Percentiles rank a stretch among this genome's conserved stretches.
phyloP scores from a whole-genome alignment of 2,113 vertebrate genomes.

The Spea bombifrons region DNA sequence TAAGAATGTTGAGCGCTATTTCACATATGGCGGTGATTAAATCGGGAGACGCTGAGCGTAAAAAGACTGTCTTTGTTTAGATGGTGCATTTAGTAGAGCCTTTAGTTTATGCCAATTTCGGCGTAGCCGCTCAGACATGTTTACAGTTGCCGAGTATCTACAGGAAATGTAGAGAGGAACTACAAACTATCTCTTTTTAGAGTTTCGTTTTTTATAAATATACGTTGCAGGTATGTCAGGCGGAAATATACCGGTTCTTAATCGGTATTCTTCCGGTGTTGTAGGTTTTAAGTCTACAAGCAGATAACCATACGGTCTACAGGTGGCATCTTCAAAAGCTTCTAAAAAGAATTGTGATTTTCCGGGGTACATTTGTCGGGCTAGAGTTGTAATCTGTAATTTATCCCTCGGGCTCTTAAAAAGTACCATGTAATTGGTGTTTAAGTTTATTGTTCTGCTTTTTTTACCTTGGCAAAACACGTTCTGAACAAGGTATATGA shows the following conservation, averaged over 20 bases:
- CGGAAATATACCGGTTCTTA: background rate
- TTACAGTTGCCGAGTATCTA: background rate
- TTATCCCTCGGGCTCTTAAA: background rate
- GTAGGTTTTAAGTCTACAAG: background rate
- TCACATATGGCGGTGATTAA: background rate
- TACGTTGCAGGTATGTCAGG: background rate
- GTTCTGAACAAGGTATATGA: slow-evolving; percentile 7
- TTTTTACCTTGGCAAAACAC: slow-evolving; percentile 21
- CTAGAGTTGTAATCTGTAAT: background rate
- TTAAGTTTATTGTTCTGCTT: slow-evolving; percentile 5
- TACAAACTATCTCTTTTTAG: background rate
- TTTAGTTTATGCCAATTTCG: background rate
- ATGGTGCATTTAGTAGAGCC: no score
- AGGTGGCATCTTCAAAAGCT: slow-evolving; percentile 6
- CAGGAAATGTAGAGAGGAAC: background rate
- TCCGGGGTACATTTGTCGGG: slow-evolving; percentile 1
- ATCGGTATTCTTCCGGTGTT: background rate
- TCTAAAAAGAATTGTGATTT: background rate
- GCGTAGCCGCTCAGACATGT: background rate
- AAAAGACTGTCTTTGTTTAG: no score
- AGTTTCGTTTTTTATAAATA: background rate
- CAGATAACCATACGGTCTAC: background rate
- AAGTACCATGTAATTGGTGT: slow-evolving; percentile 13
- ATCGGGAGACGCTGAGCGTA: no score
- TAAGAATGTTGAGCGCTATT: background rate